phyloP scores from a whole-genome alignment of 1,140 invertebrate genomes.

The Ylistrum balloti region DNA sequence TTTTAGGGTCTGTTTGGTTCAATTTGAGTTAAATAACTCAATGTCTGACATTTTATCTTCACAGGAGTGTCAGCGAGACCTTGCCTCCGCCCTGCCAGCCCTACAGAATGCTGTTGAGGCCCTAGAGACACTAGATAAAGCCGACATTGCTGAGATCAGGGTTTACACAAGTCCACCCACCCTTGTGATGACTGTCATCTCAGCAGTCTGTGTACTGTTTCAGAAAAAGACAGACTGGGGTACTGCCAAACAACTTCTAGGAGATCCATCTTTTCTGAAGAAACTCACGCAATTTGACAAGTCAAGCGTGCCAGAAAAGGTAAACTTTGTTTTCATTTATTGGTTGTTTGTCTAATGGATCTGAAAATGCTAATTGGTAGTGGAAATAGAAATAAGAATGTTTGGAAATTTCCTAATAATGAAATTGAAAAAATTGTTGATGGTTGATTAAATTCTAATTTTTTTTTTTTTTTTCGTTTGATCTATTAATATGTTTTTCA shows the following conservation, averaged over 20 bases:
- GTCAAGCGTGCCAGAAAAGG: conserved; percentile 79
- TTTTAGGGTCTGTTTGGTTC: too few relatives aligned
- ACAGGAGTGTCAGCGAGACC: conserved; percentile 80
- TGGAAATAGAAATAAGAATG: neutral
- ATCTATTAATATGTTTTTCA: too few relatives aligned
- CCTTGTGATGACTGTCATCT: conserved; percentile 86
- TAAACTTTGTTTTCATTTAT: conserved; percentile 46
- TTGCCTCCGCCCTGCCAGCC: conserved; percentile 86
- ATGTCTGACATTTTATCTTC: neutral
- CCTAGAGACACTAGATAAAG: conserved; percentile 92
- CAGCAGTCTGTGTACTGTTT: conserved; percentile 92
- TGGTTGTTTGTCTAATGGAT: too few relatives aligned
- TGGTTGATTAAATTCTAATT: too few relatives aligned
- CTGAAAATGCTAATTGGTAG: neutral
- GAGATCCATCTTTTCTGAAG: conserved; percentile 80
- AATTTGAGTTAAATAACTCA: too few relatives aligned
- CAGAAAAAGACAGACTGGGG: conserved; percentile 86
- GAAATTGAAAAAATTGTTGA: too few relatives aligned
- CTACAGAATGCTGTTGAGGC: conserved; percentile 91
- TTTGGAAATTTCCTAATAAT: too few relatives aligned
- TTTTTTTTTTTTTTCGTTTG: too few relatives aligned
- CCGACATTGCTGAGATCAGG: conserved; percentile 92
- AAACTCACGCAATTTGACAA: conserved; percentile 80
- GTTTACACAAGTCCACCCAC: conserved; percentile 80
- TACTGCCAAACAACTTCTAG: conserved; percentile 78